Evolutionary conservation across 2,888 invertebrate genomes (phyloP).

Genomic region (Ochropacha duplaris): DNA sequence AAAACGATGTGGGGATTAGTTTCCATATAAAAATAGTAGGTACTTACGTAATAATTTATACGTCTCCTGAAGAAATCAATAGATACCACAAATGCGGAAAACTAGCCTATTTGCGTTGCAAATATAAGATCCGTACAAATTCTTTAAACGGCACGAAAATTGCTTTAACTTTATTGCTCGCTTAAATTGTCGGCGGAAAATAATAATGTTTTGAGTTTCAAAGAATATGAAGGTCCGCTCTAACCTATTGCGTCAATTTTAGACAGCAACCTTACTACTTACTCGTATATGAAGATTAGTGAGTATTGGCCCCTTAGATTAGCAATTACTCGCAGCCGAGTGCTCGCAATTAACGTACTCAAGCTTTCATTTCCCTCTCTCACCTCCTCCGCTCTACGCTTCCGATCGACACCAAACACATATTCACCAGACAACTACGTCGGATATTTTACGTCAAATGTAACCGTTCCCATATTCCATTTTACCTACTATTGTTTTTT

Average conservation of each 20-base stretch:
- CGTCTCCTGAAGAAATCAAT: neutral
- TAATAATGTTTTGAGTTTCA: neutral
- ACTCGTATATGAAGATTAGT: constrained; percentile 33
- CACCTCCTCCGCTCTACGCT: constrained; percentile 23
- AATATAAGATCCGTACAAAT: neutral
- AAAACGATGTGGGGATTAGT: too few relatives aligned
- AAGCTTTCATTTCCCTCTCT: constrained; percentile 64
- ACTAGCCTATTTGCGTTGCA: neutral
- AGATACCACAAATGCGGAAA: neutral
- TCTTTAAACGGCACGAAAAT: neutral
- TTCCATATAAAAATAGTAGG: neutral
- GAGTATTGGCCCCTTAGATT: constrained; percentile 51
- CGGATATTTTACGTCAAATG: neutral
- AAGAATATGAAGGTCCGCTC: neutral
- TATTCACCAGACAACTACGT: neutral
- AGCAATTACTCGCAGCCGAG: constrained; percentile 66
- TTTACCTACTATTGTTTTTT: neutral
- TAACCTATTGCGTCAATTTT: too few relatives aligned
- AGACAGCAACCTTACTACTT: constrained; percentile 3
- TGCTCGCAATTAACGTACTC: constrained; percentile 61
- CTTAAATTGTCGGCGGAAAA: neutral
- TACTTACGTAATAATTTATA: neutral
- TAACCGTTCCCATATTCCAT: neutral
- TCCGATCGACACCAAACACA: neutral
- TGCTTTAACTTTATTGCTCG: neutral